A percentile compares a stretch with the other conserved stretches of the same genome.
Evolutionary conservation across 2,113 vertebrate species (phyloP).

Genomic region (Sapayoa aenigma): DNA sequence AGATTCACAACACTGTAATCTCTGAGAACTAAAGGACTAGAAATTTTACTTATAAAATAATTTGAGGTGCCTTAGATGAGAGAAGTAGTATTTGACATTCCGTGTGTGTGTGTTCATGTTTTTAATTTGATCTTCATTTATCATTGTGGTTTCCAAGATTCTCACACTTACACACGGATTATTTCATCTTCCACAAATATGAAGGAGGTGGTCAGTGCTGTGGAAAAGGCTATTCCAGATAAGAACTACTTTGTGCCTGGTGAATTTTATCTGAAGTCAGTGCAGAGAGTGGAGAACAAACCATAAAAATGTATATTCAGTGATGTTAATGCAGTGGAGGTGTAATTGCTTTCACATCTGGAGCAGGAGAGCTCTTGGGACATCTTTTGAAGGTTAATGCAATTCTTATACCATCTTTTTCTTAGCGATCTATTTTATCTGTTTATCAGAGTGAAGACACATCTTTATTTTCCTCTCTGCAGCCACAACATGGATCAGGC

Average conservation of each 20-base stretch:
- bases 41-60: neutral
- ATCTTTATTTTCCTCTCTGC: neutral
- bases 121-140: neutral
- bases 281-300: neutral
- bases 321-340: neutral
- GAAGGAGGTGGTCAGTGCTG: neutral
- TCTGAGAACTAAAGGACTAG: neutral
- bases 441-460: neutral
- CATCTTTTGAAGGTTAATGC: neutral
- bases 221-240: neutral
- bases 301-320: neutral
- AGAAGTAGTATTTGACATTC: neutral
- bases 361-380: neutral
- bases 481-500: neutral
- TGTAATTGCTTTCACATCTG: neutral
- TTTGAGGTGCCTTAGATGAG: neutral
- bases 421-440: neutral
- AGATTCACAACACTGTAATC: neutral
- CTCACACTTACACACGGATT: neutral
- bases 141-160: neutral
- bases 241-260: neutral
- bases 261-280: neutral
- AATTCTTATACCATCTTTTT: neutral
- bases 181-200: neutral
- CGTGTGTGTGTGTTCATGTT: neutral